Percentiles rank a stretch among this genome's conserved stretches.
Evolutionary conservation across 2,888 invertebrate species (phyloP).

Genomic region (Netelia inedita): DNA sequence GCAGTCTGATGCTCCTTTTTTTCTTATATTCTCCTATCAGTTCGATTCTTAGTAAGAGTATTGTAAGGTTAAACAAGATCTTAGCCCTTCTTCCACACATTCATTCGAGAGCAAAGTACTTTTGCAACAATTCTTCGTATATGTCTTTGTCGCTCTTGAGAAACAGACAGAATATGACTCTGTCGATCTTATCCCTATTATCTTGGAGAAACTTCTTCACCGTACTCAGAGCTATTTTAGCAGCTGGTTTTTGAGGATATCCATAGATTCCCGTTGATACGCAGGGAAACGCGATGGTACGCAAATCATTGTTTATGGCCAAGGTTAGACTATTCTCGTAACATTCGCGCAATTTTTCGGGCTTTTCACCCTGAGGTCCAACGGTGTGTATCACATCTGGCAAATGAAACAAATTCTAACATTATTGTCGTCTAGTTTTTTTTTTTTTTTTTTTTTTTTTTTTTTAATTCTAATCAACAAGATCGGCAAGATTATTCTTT

Average conservation of each 20-base stretch:
- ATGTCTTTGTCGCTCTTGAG: conserved; percentile 90
- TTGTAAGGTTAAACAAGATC: conserved; percentile 8
- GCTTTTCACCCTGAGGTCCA: conserved; percentile 92
- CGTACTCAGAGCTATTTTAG: conserved; percentile 90
- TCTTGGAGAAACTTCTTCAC: conserved; percentile 88
- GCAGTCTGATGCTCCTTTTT: conserved; percentile 4
- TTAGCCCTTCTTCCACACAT: neutral
- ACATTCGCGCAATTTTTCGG: conserved; percentile 88
- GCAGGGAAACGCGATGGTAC: conserved; percentile 94
- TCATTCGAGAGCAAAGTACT: conserved; percentile 89
- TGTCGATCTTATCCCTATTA: conserved; percentile 88
- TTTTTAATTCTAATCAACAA: neutral
- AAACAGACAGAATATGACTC: conserved; percentile 93
- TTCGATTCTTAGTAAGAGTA: conserved; percentile 7
- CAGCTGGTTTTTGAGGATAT: conserved; percentile 92
- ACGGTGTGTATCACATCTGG: conserved; percentile 96
- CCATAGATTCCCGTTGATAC: conserved; percentile 97
- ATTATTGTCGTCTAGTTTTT: neutral
- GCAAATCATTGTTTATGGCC: conserved; percentile 87
- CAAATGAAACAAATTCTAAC: conserved; percentile 76
- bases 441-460: neutral
- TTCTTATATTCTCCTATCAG: conserved; percentile 6
- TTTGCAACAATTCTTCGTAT: conserved; percentile 90
- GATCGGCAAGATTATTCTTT: neutral
- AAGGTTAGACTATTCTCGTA: conserved; percentile 90